These are phyloP conservation scores for Papilio demoleus DNA, from an alignment of 2,888 invertebrate genomes.

Conservation along the genomic window DNA sequence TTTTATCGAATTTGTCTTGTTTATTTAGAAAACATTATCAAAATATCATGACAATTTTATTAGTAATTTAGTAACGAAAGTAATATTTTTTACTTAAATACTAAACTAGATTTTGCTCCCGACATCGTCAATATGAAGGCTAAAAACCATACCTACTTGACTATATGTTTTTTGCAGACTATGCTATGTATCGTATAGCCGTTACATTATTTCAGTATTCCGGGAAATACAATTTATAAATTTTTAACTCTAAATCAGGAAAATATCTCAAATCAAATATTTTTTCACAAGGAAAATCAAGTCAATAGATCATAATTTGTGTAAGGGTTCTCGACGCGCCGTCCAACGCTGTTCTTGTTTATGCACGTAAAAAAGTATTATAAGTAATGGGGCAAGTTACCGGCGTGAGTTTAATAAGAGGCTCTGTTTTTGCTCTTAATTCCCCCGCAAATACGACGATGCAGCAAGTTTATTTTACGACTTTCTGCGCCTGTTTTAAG, in stretches of 20 bases:
- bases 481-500: constrained; percentile 18
- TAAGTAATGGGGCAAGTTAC: constrained; percentile 66
- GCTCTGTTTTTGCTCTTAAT: constrained; percentile 41
- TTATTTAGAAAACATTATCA: not conserved
- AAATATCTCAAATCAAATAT: not conserved
- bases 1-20: not conserved
- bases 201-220: too few relatives aligned
- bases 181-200: too few relatives aligned
- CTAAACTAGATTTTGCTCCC: too few relatives aligned
- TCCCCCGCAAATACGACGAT: constrained; percentile 16
- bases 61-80: not conserved
- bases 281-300: not conserved
- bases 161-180: too few relatives aligned
- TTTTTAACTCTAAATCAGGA: not conserved
- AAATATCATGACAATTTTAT: not conserved
- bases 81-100: too few relatives aligned
- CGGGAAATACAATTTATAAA: not conserved
- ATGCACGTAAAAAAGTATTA: constrained; percentile 67
- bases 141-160: too few relatives aligned
- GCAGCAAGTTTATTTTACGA: constrained; percentile 31
- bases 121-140: too few relatives aligned
- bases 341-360: constrained; percentile 52
- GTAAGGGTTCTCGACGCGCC: constrained; percentile 48
- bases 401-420: constrained; percentile 52
- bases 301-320: constrained; percentile 71